These are phyloP conservation scores for Mustela nigripes DNA, from an alignment of 2,113 vertebrate genomes.

Conservation along the genomic window DNA sequence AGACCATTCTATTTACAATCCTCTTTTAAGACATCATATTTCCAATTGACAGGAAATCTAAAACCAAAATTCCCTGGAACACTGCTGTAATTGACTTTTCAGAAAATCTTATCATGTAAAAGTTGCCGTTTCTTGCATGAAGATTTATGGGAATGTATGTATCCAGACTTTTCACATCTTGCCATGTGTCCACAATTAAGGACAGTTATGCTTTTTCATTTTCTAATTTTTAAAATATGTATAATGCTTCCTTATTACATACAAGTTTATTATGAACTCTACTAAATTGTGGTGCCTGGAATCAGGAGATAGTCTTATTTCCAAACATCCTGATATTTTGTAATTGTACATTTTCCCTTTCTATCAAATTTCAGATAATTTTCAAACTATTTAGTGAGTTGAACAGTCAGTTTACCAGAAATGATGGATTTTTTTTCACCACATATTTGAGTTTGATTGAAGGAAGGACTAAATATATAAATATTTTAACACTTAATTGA, in stretches of 20 bases:
- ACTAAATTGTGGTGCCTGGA: not conserved
- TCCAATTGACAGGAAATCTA: not conserved
- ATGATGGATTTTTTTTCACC: not conserved
- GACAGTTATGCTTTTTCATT: not conserved
- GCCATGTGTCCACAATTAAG: not conserved
- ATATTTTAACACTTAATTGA: not conserved
- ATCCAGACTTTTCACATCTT: constrained; percentile 18
- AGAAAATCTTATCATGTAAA: constrained; percentile 23
- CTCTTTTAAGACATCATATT: constrained; percentile 9
- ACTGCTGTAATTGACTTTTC: not conserved
- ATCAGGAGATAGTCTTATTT: not conserved
- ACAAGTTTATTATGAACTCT: not conserved
- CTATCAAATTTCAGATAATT: not conserved
- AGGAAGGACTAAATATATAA: not conserved
- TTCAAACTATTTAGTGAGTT: not conserved
- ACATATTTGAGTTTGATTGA: not conserved
- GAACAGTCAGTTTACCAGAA: not conserved
- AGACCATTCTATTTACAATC: not conserved
- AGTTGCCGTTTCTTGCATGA: not conserved
- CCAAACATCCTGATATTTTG: not conserved
- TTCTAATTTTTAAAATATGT: not conserved
- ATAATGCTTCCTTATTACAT: not conserved
- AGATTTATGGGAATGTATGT: constrained; percentile 2
- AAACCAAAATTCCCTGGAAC: not conserved
- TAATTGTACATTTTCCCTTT: not conserved